Conservation (phyloP, 2,888 invertebrate species). For the Aplocera efformata region DNA sequence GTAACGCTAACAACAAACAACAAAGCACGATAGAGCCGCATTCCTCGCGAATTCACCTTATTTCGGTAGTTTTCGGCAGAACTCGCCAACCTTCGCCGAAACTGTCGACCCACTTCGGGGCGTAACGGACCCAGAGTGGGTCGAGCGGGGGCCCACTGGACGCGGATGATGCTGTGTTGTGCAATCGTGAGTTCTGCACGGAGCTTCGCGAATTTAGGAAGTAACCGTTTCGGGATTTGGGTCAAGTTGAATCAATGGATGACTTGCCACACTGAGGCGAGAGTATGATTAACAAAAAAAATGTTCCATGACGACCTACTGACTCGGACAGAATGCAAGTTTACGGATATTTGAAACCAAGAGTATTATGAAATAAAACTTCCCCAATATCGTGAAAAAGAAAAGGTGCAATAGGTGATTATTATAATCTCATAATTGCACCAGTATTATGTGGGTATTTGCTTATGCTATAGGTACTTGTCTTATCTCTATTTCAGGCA, state of each 20-base stretch:
- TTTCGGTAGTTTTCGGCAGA: slow-evolving; percentile 20
- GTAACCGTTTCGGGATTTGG: slow-evolving; percentile 29
- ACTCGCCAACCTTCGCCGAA: slow-evolving; percentile 27
- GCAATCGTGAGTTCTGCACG: slow-evolving; percentile 42
- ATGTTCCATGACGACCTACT: too few species aligned
- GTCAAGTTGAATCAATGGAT: slow-evolving; percentile 35
- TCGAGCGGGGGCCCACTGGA: slow-evolving; percentile 14
- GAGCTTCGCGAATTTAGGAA: slow-evolving; percentile 27
- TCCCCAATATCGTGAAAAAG: too few species aligned
- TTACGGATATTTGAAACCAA: too few species aligned
- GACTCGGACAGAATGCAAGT: too few species aligned
- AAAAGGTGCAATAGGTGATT: too few species aligned
- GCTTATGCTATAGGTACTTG: too few species aligned
- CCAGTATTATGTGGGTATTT: too few species aligned
- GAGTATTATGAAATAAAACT: too few species aligned
- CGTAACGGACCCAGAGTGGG: slow-evolving; percentile 27
- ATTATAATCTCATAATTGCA: too few species aligned
- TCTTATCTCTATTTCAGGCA: too few species aligned
- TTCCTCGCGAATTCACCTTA: slow-evolving; percentile 10
- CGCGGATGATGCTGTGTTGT: slow-evolving; percentile 41
- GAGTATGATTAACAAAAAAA: too few species aligned
- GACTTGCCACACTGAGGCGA: too few species aligned
- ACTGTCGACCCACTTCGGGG: slow-evolving; percentile 27
- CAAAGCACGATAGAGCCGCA: slow-evolving; percentile 14
- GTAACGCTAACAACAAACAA: slow-evolving; percentile 20